Evolutionary conservation across 2,888 invertebrate species (phyloP).

Genomic region (Calameuta idolon): DNA sequence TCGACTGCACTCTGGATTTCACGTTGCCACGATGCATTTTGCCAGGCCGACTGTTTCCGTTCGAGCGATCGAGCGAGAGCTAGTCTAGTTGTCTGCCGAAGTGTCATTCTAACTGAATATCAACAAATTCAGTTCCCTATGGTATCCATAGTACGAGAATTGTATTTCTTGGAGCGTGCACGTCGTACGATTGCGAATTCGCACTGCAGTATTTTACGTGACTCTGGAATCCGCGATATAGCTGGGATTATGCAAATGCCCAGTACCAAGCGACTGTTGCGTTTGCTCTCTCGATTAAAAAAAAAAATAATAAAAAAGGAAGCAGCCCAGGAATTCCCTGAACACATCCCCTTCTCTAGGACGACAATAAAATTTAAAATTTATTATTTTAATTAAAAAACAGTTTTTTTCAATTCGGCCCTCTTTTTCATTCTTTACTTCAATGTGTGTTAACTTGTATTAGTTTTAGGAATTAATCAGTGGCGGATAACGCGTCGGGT

Average conservation of each 20-base stretch:
- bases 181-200: background rate
- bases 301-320: background rate
- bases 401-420: background rate
- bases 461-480: background rate
- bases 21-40: background rate
- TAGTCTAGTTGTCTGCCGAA: conserved; percentile 40
- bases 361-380: background rate
- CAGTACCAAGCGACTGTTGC: background rate
- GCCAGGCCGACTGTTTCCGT: background rate
- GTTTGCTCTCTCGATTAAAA: background rate
- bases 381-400: background rate
- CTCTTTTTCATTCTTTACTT: background rate
- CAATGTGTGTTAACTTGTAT: background rate
- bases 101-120: conserved; percentile 48
- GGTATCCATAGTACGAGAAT: background rate
- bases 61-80: conserved; percentile 6
- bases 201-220: background rate
- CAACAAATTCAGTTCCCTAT: conserved; percentile 40
- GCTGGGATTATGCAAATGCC: background rate
- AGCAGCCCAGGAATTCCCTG: background rate
- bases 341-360: background rate
- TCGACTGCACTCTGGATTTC: background rate
- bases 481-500: background rate
- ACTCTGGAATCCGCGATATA: background rate
- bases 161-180: background rate